Percentiles rank a stretch among this genome's conserved stretches.
Conservation (phyloP, 1,140 invertebrate species). For the Lerema accius region DNA sequence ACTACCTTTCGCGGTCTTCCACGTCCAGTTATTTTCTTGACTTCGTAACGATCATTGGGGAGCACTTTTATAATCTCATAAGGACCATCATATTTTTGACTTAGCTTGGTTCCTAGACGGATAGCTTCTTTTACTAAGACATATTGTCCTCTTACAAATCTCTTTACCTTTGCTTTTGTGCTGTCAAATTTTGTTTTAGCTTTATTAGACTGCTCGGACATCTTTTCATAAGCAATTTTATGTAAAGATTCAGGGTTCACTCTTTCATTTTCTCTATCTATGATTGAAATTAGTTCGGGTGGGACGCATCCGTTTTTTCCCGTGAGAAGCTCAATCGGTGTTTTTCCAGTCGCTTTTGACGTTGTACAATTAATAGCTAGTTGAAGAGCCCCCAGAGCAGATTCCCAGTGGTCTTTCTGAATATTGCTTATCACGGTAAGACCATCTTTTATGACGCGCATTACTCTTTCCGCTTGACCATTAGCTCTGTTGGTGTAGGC, state of each 20-base stretch:
- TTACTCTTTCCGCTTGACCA: constrained; percentile 37
- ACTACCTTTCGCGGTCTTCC: too few relatives aligned
- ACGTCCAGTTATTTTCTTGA: not conserved
- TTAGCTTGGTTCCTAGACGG: constrained; percentile 17
- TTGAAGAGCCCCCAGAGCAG: constrained; percentile 23
- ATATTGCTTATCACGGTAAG: constrained; percentile 30
- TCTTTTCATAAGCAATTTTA: constrained; percentile 10
- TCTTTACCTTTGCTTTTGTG: constrained; percentile 27
- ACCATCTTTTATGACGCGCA: constrained; percentile 31
- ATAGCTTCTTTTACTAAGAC: constrained; percentile 32
- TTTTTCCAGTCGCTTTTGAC: constrained; percentile 28
- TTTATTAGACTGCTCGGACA: not conserved
- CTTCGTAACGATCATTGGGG: constrained; percentile 29
- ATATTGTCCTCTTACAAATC: constrained; percentile 28
- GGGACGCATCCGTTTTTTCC: constrained; percentile 32
- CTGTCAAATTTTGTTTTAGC: constrained; percentile 24
- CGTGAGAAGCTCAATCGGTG: constrained; percentile 30
- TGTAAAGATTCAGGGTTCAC: constrained; percentile 14
- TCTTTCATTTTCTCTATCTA: constrained; percentile 15
- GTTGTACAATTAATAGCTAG: constrained; percentile 37
- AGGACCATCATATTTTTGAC: constrained; percentile 30
- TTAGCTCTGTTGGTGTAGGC: constrained; percentile 20
- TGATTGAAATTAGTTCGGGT: constrained; percentile 10
- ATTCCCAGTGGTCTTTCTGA: constrained; percentile 29
- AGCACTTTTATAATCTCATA: constrained; percentile 31